Percentiles rank a stretch among this genome's conserved stretches.
Conservation (phyloP, 2,888 invertebrate genomes). For the Oxytorus armatus region DNA sequence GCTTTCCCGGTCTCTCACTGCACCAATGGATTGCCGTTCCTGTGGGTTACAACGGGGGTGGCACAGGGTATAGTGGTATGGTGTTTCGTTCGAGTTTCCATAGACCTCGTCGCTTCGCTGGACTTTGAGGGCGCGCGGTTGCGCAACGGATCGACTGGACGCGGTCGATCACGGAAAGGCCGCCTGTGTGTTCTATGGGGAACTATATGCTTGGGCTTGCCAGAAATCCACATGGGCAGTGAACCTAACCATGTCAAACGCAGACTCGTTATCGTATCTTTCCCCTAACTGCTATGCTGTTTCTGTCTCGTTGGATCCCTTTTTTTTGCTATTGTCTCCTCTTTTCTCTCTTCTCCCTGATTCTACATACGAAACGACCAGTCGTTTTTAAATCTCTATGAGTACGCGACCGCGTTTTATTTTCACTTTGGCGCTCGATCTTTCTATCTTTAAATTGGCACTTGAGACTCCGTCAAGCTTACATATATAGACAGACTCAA, state of each 20-base stretch:
- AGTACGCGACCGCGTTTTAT: conserved; percentile 2
- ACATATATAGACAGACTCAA: not conserved
- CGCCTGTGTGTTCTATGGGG: conserved; percentile 38
- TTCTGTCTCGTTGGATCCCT: conserved; percentile 28
- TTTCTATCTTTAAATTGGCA: conserved; percentile 33
- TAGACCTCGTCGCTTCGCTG: conserved; percentile 51
- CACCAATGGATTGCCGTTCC: conserved; percentile 52
- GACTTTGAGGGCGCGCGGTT: conserved; percentile 57
- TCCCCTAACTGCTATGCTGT: conserved; percentile 37
- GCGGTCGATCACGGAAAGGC: conserved; percentile 39
- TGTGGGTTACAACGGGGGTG: conserved; percentile 54
- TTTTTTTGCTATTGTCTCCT: conserved; percentile 54
- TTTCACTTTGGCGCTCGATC: conserved; percentile 2
- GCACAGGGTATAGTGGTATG: conserved; percentile 40
- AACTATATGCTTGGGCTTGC: conserved; percentile 44
- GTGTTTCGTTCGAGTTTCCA: conserved; percentile 53
- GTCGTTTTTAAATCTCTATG: conserved; percentile 8
- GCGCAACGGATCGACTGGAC: conserved; percentile 50
- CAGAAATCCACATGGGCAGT: conserved; percentile 41
- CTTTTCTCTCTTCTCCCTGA: conserved; percentile 13
- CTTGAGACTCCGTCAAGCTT: not conserved
- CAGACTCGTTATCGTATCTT: conserved; percentile 70
- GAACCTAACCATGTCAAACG: conserved; percentile 68
- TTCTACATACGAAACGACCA: conserved; percentile 27
- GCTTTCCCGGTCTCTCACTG: conserved; percentile 49